A percentile compares a stretch with the other conserved stretches of the same genome.
Evolutionary conservation across 2,797 vertebrate genomes (phyloP).

Genomic region (Merluccius polli): DNA sequence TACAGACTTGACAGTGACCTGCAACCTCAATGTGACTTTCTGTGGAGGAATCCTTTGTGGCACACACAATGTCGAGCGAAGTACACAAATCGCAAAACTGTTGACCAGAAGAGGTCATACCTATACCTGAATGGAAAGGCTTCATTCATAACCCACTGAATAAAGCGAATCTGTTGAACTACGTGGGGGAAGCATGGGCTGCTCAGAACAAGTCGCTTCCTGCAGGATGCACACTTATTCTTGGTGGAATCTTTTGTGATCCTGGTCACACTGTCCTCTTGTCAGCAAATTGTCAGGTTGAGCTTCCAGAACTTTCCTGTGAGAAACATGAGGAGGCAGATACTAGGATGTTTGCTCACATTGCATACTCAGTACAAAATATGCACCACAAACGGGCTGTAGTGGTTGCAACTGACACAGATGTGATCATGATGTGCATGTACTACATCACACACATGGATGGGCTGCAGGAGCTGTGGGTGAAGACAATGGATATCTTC

Average conservation of each 20-base stretch:
- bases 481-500: constrained; percentile 1
- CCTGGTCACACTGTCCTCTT: constrained; percentile 20
- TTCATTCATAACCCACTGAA: constrained; percentile 24
- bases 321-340: constrained; percentile 18
- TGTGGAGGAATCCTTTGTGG: no score
- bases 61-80: no score
- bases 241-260: constrained; percentile 13
- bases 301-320: constrained; percentile 24
- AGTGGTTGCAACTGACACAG: constrained; percentile 5
- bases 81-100: no score
- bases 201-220: constrained; percentile 16
- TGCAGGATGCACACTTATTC: constrained; percentile 17
- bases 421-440: constrained; percentile 9
- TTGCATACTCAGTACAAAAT: constrained; percentile 13
- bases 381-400: constrained; percentile 3
- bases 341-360: no score
- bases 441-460: no score
- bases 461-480: no score
- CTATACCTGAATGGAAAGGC: constrained; percentile 22
- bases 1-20: no score
- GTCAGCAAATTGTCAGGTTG: constrained; percentile 13
- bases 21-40: no score
- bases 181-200: no score
- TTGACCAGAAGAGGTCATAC: no score
- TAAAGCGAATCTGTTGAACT: constrained; percentile 25